phyloP scores from a whole-genome alignment of 2,113 vertebrate genomes.

The Acanthochromis polyacanthus region DNA sequence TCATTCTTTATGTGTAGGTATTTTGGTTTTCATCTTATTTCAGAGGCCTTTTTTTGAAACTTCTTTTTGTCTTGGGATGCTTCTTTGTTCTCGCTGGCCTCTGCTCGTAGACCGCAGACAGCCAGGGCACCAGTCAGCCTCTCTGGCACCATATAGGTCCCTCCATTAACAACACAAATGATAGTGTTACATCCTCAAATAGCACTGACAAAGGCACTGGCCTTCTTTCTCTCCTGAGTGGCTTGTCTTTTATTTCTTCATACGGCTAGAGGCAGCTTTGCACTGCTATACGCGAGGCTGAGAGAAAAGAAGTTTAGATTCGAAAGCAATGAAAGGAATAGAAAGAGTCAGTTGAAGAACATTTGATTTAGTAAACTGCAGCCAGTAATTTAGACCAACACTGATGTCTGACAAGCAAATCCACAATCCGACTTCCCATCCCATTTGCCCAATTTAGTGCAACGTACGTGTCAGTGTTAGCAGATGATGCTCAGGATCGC shows the following conservation, averaged over 20 bases:
- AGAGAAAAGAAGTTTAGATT: not conserved
- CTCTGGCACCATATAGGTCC: slow-evolving; percentile 41
- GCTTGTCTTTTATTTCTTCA: slow-evolving; percentile 30
- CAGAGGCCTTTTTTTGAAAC: not conserved
- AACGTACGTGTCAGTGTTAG: slow-evolving; percentile 47
- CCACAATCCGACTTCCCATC: slow-evolving; percentile 47
- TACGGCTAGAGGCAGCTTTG: not conserved
- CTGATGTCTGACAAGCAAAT: slow-evolving; percentile 41
- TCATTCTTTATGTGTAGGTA: not conserved
- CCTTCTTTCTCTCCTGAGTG: not conserved
- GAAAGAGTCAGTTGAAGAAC: not conserved
- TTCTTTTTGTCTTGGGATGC: not conserved
- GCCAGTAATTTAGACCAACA: slow-evolving; percentile 40
- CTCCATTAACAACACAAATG: slow-evolving; percentile 41
- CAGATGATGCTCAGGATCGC: slow-evolving; percentile 62
- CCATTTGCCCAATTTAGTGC: slow-evolving; percentile 67
- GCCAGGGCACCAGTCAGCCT: slow-evolving; percentile 28
- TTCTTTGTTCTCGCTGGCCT: slow-evolving; percentile 2
- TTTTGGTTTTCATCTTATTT: not conserved
- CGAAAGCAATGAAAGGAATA: slow-evolving; percentile 10
- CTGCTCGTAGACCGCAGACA: slow-evolving; percentile 17
- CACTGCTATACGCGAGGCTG: not conserved
- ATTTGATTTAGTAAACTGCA: slow-evolving; percentile 26
- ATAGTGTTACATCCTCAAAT: slow-evolving; percentile 39
- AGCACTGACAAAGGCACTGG: slow-evolving; percentile 12